phyloP scores from a whole-genome alignment of 2,113 vertebrate species.

The Embiotoca jacksoni region DNA sequence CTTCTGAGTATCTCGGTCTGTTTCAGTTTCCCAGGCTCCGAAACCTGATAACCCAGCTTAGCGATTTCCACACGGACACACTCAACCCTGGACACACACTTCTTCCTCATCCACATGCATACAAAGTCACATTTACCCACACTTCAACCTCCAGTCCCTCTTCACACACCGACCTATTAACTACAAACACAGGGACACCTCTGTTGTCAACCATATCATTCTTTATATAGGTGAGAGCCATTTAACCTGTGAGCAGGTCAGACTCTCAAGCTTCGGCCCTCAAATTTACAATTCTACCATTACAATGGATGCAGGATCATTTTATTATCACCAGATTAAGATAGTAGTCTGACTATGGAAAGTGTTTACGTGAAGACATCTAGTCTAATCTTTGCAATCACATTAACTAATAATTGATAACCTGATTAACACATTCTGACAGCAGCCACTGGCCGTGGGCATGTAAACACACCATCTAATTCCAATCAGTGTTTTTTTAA shows the following conservation, averaged over 20 bases:
- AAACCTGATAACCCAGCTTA: conserved; percentile 72
- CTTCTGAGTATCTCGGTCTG: conserved; percentile 52
- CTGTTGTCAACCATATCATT: not conserved
- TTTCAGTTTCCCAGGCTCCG: conserved; percentile 73
- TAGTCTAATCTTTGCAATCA: conserved; percentile 38
- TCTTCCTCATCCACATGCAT: conserved; percentile 23
- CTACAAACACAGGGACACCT: conserved; percentile 20
- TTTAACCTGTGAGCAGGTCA: not conserved
- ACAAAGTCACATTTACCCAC: conserved; percentile 40
- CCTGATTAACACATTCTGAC: conserved; percentile 30
- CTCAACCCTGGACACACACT: conserved; percentile 29
- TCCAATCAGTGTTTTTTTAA: not conserved
- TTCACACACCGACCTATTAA: conserved; percentile 35
- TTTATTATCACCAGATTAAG: conserved; percentile 44
- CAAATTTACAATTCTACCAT: not conserved
- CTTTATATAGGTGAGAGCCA: not conserved
- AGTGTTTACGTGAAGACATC: not conserved
- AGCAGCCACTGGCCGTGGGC: conserved; percentile 1
- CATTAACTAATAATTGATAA: conserved; percentile 40
- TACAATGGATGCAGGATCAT: conserved; percentile 15
- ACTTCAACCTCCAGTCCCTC: conserved; percentile 28
- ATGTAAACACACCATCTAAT: conserved; percentile 31
- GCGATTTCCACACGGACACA: conserved; percentile 62
- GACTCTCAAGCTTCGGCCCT: not conserved
- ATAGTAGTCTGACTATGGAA: conserved; percentile 10